Percentiles rank a stretch among this genome's conserved stretches.
These are phyloP conservation scores for Blastomussa wellsi DNA, from an alignment of 92 coral and sea anemone species.

Conservation along the genomic window DNA sequence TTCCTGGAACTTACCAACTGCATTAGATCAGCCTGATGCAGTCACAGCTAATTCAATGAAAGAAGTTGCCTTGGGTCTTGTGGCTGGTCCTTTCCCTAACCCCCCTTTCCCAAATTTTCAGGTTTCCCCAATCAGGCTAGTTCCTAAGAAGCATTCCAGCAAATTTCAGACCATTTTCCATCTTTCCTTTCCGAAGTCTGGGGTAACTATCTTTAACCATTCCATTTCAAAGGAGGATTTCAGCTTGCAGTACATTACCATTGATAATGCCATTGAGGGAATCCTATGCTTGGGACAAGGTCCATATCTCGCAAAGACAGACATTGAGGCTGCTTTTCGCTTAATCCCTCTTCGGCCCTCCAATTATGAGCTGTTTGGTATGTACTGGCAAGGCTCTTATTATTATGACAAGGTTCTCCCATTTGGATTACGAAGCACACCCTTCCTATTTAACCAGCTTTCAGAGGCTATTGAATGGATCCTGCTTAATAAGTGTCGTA, in stretches of 20 bases:
- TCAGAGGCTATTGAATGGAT: constrained; percentile 60
- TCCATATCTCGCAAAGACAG: constrained; percentile 55
- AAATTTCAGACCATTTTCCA: constrained; percentile 66
- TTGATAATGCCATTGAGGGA: too few relatives aligned
- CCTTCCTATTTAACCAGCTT: constrained; percentile 45
- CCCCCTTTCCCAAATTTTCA: constrained; percentile 71
- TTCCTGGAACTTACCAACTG: constrained; percentile 49
- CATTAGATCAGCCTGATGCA: constrained; percentile 34
- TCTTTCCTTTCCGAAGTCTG: constrained; percentile 61
- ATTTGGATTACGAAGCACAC: constrained; percentile 56
- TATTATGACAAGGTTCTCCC: constrained; percentile 58
- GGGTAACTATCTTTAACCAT: constrained; percentile 50
- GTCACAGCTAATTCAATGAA: constrained; percentile 40
- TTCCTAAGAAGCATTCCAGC: constrained; percentile 66
- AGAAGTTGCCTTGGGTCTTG: constrained; percentile 58
- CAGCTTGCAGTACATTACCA: too few relatives aligned
- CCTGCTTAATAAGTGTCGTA: constrained; percentile 33
- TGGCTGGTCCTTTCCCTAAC: constrained; percentile 59
- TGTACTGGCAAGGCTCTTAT: constrained; percentile 52
- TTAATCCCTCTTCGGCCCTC: constrained; percentile 45
- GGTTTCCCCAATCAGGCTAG: constrained; percentile 66
- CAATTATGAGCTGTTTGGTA: constrained; percentile 56
- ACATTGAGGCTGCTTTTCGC: constrained; percentile 59
- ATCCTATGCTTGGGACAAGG: constrained; percentile 27
- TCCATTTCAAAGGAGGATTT: too few relatives aligned